Conservation (phyloP, 2,113 vertebrate genomes). For the Rhineura floridana region DNA sequence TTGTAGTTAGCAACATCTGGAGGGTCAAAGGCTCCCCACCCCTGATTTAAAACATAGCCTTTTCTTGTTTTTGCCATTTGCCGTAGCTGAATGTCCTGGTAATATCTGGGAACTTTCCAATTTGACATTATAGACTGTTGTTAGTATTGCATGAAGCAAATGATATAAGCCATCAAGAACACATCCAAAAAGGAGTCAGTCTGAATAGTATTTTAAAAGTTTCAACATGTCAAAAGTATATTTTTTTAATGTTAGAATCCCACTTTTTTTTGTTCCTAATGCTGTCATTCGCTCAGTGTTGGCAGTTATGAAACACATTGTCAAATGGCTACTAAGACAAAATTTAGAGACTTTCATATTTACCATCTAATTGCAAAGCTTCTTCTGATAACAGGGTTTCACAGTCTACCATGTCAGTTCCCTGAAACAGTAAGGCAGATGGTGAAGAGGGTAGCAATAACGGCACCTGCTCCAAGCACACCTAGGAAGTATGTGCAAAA, state of each 20-base stretch:
- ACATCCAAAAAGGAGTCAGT: neutral
- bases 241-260: neutral
- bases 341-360: neutral
- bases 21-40: no score
- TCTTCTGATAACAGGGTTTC: neutral
- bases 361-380: neutral
- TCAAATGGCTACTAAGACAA: neutral
- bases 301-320: neutral
- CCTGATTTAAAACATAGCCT: neutral
- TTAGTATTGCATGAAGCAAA: neutral
- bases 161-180: constrained; percentile 1
- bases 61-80: constrained; percentile 6
- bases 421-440: neutral
- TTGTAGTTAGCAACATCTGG: no score
- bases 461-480: neutral
- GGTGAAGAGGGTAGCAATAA: neutral
- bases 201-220: constrained; percentile 8
- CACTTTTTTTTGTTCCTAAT: neutral
- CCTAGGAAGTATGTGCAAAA: neutral
- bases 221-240: constrained; percentile 17
- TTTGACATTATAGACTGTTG: neutral
- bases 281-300: neutral
- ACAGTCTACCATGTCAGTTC: neutral
- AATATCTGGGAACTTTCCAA: neutral
- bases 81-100: neutral